phyloP scores from a whole-genome alignment of 2,113 vertebrate species.

The Prietella phreatophila region DNA sequence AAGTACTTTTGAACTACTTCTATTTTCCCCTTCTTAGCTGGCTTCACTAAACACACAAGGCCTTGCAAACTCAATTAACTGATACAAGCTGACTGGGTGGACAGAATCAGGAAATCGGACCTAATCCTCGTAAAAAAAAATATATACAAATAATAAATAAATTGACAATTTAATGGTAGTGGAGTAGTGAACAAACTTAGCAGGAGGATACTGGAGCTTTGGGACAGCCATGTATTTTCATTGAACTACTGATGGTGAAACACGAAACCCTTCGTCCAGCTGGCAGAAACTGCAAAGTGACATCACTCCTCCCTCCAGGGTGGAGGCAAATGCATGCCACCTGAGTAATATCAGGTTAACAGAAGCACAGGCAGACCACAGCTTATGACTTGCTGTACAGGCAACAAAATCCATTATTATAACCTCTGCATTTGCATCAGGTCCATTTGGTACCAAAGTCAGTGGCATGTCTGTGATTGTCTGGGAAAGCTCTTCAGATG shows the following conservation, averaged over 20 bases:
- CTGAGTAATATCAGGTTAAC: constrained; percentile 13
- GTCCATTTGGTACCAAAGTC: neutral
- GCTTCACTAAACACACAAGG: constrained; percentile 2
- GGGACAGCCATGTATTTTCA: constrained; percentile 3
- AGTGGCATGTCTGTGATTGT: neutral
- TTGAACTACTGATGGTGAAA: neutral
- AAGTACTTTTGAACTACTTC: constrained; percentile 13
- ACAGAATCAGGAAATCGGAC: constrained; percentile 7
- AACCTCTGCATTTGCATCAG: neutral
- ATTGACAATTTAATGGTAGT: constrained; percentile 23
- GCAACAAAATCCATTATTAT: neutral
- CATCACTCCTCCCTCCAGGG: neutral
- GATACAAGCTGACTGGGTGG: neutral
- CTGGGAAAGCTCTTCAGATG: neutral
- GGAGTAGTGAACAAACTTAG: constrained; percentile 1
- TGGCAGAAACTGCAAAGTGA: constrained; percentile 14
- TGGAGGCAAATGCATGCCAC: neutral
- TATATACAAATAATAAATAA: too few relatives aligned
- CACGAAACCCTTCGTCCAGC: constrained; percentile 19
- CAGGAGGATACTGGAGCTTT: constrained; percentile 15
- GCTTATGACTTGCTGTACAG: constrained; percentile 7
- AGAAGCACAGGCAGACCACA: neutral
- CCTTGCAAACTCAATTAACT: neutral
- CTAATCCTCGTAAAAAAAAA: too few relatives aligned
- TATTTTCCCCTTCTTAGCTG: constrained; percentile 11